Evolutionary conservation across 2,888 invertebrate species (phyloP).

Genomic region (Herminia tarsipennalis): DNA sequence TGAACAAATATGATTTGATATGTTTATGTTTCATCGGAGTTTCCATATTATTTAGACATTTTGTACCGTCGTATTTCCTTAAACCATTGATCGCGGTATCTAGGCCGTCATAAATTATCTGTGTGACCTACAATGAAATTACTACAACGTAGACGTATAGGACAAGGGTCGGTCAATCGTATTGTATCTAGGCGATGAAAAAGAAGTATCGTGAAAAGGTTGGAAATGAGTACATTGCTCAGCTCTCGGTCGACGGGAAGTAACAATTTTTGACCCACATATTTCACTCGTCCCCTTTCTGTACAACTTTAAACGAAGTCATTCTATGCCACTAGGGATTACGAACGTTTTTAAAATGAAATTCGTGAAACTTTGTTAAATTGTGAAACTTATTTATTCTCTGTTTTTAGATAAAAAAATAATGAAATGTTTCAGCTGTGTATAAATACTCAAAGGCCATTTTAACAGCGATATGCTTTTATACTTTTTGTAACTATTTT

Average conservation of each 20-base stretch:
- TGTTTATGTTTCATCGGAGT: background rate
- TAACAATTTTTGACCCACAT: constrained; percentile 53
- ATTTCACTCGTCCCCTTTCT: constrained; percentile 44
- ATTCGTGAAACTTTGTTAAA: constrained; percentile 22
- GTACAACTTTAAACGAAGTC: constrained; percentile 34
- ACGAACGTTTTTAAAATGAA: constrained; percentile 33
- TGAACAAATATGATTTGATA: background rate
- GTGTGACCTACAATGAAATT: constrained; percentile 48
- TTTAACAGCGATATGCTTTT: too few relatives aligned
- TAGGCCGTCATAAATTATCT: constrained; percentile 41
- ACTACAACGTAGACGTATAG: constrained; percentile 43
- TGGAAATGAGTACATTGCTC: constrained; percentile 44
- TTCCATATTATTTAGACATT: constrained; percentile 9
- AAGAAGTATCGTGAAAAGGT: constrained; percentile 53
- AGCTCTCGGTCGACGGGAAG: constrained; percentile 29
- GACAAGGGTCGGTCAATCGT: constrained; percentile 42
- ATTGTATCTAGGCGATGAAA: constrained; percentile 52
- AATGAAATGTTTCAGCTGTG: background rate
- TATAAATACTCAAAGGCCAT: too few relatives aligned
- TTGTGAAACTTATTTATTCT: background rate
- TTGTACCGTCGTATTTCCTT: constrained; percentile 16
- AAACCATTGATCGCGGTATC: constrained; percentile 27
- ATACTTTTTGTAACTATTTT: too few relatives aligned
- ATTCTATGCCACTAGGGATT: constrained; percentile 27
- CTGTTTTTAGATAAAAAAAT: background rate